Conservation (phyloP, 1,140 invertebrate genomes). For the Oryctes rhinoceros region DNA sequence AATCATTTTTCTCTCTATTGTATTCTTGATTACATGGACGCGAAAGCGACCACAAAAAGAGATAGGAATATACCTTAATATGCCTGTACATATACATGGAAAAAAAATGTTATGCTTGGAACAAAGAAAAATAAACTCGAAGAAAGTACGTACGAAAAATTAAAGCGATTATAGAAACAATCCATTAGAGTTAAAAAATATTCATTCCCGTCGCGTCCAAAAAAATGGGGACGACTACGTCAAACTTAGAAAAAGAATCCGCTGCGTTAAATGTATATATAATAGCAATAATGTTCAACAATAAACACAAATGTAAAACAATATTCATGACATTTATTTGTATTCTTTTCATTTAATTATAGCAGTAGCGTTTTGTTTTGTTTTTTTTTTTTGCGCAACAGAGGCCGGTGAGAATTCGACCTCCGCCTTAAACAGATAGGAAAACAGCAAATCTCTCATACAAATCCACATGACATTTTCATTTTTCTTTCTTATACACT, state of each 20-base stretch:
- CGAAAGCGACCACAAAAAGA: constrained; percentile 17
- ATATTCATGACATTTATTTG: constrained; percentile 32
- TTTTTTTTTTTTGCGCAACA: neutral
- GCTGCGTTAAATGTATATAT: neutral
- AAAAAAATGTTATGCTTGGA: neutral
- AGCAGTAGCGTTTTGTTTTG: neutral
- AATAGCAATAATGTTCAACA: constrained; percentile 40
- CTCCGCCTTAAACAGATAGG: constrained; percentile 11
- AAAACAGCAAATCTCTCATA: constrained; percentile 49
- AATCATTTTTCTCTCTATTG: constrained; percentile 39
- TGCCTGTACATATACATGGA: neutral
- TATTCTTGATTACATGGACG: neutral
- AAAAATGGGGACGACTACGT: neutral
- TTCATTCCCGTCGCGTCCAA: neutral
- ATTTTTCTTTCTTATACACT: constrained; percentile 40
- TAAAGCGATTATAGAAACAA: constrained; percentile 25
- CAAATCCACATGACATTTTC: constrained; percentile 48
- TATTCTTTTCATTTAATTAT: constrained; percentile 11
- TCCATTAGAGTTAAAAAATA: constrained; percentile 10
- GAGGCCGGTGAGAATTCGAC: neutral
- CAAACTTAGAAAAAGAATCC: constrained; percentile 24
- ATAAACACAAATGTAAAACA: constrained; percentile 42
- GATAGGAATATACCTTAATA: constrained; percentile 33
- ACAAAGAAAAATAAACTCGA: constrained; percentile 25
- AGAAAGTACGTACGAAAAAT: neutral